Evolutionary conservation across 2,797 vertebrate genomes (phyloP), one percentile per base, ranked within the genome.

Genomic region (Ctenopoma kingsleyae): DNA sequence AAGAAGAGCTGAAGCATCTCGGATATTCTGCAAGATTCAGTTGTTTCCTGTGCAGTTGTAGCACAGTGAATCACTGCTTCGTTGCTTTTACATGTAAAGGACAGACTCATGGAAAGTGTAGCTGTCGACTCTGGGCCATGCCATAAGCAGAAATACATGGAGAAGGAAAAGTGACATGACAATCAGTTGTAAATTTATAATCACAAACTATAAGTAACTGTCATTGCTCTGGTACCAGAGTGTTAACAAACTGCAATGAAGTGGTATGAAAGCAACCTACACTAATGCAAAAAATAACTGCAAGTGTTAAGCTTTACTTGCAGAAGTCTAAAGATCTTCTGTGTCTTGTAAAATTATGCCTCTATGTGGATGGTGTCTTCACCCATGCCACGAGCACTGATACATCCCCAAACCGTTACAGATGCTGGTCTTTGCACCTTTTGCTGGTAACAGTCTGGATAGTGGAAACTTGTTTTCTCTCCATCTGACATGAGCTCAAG

Each of bases 261-360:
- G 40, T 25, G 54, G 17, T 22, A 4, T 61, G 60, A 71, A 49
- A 70, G 41, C 56, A 52, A 32, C 48, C 13, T 5, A 49, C 35
- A 36, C 35, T 38, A 17, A 46, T 0, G 12, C 36, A 64, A 41
- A 49, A 23, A 54, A 22, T 19, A 44, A n/a, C 40, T 20, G 35
- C 38, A 19, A 16, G 51, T 35, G 47, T 64, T 40, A 56, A 55
- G 69, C 44, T 32, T 61, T 32, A 59, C 23, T 23, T 23, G 19
- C 41, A 47, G 63, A 40, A 70, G 64, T 73, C 63, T 57, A 76
- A 70, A 64, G 23, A 65, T 57, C 41, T 53, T 54, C 60, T 50
- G 13, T 55, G 23, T 22, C 41, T 13, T 40, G 19, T 60, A 23
- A 40, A 36, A 47, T 58, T 32, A 32, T 32, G 30, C 30, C 30